Conservation (phyloP, 2,888 invertebrate species). For the Antitype chi region DNA sequence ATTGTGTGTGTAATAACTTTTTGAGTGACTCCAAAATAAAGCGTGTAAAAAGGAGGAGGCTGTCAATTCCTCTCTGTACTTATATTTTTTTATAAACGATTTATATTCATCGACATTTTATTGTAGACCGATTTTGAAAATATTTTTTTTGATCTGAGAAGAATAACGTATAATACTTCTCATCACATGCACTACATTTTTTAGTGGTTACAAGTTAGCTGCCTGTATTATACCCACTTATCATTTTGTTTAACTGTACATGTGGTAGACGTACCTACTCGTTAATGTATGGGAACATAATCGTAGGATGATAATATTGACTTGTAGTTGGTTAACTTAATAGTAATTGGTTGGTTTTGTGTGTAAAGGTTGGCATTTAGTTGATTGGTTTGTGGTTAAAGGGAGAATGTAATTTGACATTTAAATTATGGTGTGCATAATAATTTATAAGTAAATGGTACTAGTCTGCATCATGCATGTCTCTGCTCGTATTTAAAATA, state of each 20-base stretch:
- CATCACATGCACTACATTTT: neutral
- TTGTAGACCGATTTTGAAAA: too few species aligned
- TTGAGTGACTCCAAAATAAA: too few species aligned
- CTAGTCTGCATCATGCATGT: neutral
- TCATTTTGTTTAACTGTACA: conserved; percentile 7
- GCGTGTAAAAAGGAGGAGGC: too few species aligned
- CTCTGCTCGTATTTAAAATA: neutral
- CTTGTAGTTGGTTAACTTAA: conserved; percentile 30
- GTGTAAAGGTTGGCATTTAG: conserved; percentile 14
- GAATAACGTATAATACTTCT: neutral
- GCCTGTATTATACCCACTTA: neutral
- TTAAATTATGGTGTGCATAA: conserved; percentile 11
- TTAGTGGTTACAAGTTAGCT: neutral
- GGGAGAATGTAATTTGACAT: conserved; percentile 16
- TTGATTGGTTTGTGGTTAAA: conserved; percentile 11
- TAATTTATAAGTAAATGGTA: neutral
- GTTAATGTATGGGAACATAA: conserved; percentile 28
- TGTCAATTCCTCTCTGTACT: too few species aligned
- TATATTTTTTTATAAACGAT: too few species aligned
- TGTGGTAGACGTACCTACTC: neutral
- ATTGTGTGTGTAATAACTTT: neutral
- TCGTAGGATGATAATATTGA: conserved; percentile 37
- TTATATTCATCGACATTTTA: too few species aligned
- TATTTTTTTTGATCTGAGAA: neutral
- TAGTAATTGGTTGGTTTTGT: conserved; percentile 31